Conservation (phyloP, 2,888 invertebrate species). For the Lasioglossum calceatum region DNA sequence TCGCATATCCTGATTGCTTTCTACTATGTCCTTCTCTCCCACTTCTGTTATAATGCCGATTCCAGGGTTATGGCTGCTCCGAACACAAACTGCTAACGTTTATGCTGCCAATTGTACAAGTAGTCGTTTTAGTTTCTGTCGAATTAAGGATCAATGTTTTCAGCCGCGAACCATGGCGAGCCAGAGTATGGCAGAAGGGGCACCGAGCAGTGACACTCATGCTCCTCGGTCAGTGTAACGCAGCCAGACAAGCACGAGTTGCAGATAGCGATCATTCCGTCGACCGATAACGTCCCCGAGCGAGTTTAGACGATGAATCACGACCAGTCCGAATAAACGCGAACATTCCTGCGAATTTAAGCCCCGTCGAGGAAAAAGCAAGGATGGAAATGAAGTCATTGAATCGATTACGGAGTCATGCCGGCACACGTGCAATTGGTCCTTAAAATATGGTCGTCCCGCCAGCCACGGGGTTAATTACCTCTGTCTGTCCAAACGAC, state of each 20-base stretch:
- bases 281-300: conserved; percentile 23
- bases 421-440: conserved; percentile 67
- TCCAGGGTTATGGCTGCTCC: background rate
- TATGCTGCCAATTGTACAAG: background rate
- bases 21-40: background rate
- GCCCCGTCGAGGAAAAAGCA: background rate
- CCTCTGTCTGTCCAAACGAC: conserved; percentile 64
- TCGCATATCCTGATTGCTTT: background rate
- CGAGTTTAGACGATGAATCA: conserved; percentile 58
- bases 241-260: background rate
- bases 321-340: conserved; percentile 4
- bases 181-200: background rate
- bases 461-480: conserved; percentile 69
- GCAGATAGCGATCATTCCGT: background rate
- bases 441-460: conserved; percentile 66
- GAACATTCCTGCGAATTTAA: conserved; percentile 39
- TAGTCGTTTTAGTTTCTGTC: too few species aligned
- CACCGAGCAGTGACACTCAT: background rate
- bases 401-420: conserved; percentile 65
- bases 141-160: background rate
- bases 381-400: conserved; percentile 50
- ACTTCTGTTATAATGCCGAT: background rate
- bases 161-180: background rate
- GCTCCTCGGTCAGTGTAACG: background rate
- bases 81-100: background rate